A percentile compares a stretch with the other conserved stretches of the same genome.
Conservation (phyloP, 1,140 invertebrate genomes). For the Papilio glaucus region DNA sequence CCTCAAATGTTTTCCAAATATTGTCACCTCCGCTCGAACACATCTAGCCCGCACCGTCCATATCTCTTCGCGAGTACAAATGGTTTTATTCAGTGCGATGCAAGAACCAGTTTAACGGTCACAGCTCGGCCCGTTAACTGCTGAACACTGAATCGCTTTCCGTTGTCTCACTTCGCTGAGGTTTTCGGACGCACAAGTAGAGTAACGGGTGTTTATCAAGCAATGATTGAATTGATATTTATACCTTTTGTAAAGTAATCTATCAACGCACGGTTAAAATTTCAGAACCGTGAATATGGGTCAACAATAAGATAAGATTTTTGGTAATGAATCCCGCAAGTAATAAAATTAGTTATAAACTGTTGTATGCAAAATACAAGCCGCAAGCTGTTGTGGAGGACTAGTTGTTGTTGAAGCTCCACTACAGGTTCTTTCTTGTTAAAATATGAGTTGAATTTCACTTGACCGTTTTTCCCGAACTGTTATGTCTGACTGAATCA, state of each 20-base stretch:
- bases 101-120: conserved; percentile 71
- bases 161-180: conserved; percentile 35
- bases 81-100: conserved; percentile 50
- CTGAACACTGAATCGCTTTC: conserved; percentile 54
- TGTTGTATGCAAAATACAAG: too few relatives aligned
- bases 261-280: too few relatives aligned
- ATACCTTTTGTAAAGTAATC: not conserved
- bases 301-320: too few relatives aligned
- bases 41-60: conserved; percentile 44
- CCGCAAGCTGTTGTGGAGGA: too few relatives aligned
- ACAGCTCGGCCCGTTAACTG: conserved; percentile 57
- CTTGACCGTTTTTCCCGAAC: too few relatives aligned
- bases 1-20: not conserved
- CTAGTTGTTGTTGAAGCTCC: too few relatives aligned
- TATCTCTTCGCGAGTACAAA: conserved; percentile 56
- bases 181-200: conserved; percentile 21
- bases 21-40: not conserved
- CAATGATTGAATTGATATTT: not conserved
- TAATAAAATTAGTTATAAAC: too few relatives aligned
- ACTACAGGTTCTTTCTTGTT: too few relatives aligned
- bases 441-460: too few relatives aligned
- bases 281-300: too few relatives aligned
- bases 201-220: not conserved
- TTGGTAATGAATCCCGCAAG: too few relatives aligned
- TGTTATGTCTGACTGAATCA: too few relatives aligned